phyloP scores from a whole-genome alignment of 2,113 vertebrate genomes.

The Australoheros scitulus region DNA sequence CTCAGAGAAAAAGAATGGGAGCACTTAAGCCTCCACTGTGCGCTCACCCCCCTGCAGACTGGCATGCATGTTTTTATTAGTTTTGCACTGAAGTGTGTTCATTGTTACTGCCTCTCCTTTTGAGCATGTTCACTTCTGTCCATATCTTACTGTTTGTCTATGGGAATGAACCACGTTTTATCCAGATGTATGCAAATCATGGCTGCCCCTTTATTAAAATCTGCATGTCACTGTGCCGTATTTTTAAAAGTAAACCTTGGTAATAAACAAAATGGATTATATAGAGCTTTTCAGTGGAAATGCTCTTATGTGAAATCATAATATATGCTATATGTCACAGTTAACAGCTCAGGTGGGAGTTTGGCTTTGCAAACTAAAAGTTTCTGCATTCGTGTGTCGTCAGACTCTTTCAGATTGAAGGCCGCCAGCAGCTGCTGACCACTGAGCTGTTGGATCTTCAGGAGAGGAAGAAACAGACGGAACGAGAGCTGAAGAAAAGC shows the following conservation, averaged over 20 bases:
- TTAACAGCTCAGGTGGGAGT: too few species aligned
- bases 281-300: neutral
- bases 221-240: neutral
- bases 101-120: neutral
- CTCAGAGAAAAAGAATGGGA: neutral
- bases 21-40: neutral
- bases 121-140: neutral
- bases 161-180: neutral
- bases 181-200: neutral
- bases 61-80: neutral
- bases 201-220: neutral
- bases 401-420: constrained; percentile 60
- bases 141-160: neutral
- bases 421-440: constrained; percentile 52
- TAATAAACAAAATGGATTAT: too few species aligned
- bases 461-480: constrained; percentile 39
- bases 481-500: constrained; percentile 35
- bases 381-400: constrained; percentile 29
- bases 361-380: neutral
- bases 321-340: neutral
- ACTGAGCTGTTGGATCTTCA: constrained; percentile 55
- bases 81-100: neutral
- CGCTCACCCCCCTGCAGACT: neutral
- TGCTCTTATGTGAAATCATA: neutral
- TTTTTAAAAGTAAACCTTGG: neutral